Evolutionary conservation across 64 coral and sea anemone species (phyloP).

Genomic region (Acropora tenuis): DNA sequence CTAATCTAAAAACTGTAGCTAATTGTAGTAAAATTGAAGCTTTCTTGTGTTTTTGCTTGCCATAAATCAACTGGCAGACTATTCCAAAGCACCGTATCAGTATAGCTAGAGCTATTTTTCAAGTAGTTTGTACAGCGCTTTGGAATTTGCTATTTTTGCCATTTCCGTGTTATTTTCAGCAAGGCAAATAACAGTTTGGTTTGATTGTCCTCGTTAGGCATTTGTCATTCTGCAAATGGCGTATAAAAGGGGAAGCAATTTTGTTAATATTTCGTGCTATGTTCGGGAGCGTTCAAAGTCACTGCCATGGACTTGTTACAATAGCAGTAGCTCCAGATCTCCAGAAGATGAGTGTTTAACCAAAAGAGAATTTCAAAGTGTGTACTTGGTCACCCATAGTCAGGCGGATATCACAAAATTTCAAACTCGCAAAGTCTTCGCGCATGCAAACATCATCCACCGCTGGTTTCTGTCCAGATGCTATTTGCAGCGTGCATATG

Average conservation of each 20-base stretch:
- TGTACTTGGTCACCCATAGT: conserved; percentile 72
- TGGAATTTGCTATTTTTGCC: neutral
- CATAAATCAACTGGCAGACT: too few species aligned
- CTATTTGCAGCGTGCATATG: conserved; percentile 12
- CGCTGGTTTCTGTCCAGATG: neutral
- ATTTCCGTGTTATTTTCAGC: neutral
- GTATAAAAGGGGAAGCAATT: neutral
- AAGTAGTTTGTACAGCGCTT: too few species aligned
- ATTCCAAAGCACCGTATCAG: too few species aligned
- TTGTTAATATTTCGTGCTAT: conserved; percentile 13
- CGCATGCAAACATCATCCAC: conserved; percentile 11
- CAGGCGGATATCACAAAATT: conserved; percentile 62
- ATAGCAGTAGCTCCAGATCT: conserved; percentile 27
- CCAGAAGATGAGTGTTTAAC: neutral
- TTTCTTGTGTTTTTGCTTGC: too few species aligned
- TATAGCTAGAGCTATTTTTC: too few species aligned
- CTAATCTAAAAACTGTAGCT: too few species aligned
- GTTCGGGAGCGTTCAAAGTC: conserved; percentile 25
- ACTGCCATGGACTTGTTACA: conserved; percentile 24
- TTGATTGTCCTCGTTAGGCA: neutral
- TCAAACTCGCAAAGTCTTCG: conserved; percentile 44
- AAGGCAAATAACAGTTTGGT: neutral
- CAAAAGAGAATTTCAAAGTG: conserved; percentile 36
- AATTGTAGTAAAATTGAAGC: too few species aligned
- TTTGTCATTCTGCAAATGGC: neutral